A percentile compares a stretch with the other conserved stretches of the same genome.
These are phyloP conservation scores for Rhadina sibilatrix DNA, from an alignment of 2,113 vertebrate species.

Conservation along the genomic window DNA sequence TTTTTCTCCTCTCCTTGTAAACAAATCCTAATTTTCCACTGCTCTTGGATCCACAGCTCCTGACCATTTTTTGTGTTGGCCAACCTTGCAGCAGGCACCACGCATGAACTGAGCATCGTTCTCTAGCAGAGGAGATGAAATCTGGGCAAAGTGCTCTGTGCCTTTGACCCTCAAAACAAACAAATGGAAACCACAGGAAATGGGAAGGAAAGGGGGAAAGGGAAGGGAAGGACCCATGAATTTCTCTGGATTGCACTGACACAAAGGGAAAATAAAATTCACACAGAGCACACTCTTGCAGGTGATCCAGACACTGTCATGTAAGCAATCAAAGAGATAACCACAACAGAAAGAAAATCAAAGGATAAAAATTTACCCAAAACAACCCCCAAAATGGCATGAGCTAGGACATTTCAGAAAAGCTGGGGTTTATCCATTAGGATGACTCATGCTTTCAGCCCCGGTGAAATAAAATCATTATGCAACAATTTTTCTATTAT, in stretches of 20 bases:
- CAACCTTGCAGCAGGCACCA: not conserved
- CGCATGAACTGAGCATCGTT: not conserved
- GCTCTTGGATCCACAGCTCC: rapidly evolving
- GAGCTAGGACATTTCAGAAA: not conserved
- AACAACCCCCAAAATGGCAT: not conserved
- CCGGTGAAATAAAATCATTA: not conserved
- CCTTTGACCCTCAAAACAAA: conserved; percentile 37
- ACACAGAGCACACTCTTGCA: not conserved
- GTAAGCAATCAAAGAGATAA: conserved; percentile 13
- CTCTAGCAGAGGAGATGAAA: not conserved
- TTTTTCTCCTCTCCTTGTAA: not conserved
- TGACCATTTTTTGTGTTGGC: not conserved
- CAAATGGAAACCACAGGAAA: conserved; percentile 34
- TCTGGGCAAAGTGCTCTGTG: conserved; percentile 14
- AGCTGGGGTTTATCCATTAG: not conserved
- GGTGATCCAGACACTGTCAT: not conserved
- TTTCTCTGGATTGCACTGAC: not conserved
- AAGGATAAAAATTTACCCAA: not conserved
- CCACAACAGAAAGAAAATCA: conserved; percentile 6
- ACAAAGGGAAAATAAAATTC: conserved; percentile 6
- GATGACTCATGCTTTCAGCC: not conserved
- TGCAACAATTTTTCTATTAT: not conserved
- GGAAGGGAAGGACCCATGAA: not conserved
- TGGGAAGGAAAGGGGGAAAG: not conserved
- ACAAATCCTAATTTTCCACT: not conserved